These are phyloP conservation scores for Chaetodon auriga DNA, from an alignment of 2,113 vertebrate genomes.

Conservation along the genomic window DNA sequence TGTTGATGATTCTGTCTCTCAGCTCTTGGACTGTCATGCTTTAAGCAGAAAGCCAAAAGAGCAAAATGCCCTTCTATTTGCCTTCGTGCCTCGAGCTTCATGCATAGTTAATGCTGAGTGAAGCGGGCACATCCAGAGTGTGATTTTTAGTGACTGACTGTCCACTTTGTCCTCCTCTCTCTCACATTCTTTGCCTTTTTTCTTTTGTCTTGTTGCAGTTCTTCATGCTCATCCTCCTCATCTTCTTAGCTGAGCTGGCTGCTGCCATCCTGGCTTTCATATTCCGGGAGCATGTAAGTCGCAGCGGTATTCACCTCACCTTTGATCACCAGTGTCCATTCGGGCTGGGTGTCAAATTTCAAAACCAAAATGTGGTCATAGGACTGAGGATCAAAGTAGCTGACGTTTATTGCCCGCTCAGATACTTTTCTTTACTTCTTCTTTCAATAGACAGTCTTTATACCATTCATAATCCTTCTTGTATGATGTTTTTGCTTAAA, in stretches of 20 bases:
- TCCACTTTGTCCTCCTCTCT: constrained; percentile 25
- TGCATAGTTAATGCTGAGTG: constrained; percentile 73
- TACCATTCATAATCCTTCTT: not conserved
- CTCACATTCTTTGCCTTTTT: constrained; percentile 7
- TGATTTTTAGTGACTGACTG: constrained; percentile 53
- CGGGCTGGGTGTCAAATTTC: constrained; percentile 3
- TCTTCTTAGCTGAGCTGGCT: constrained; percentile 95
- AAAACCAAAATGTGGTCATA: not conserved
- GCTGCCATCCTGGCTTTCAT: constrained; percentile 95
- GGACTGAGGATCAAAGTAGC: not conserved
- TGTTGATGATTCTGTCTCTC: constrained; percentile 51
- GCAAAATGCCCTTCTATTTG: constrained; percentile 47
- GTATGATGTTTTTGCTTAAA: too few species aligned
- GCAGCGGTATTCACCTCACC: not conserved
- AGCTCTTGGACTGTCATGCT: constrained; percentile 34
- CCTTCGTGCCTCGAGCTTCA: constrained; percentile 37
- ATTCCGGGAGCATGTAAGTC: constrained; percentile 94
- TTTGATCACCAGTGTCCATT: constrained; percentile 19
- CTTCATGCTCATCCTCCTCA: constrained; percentile 96
- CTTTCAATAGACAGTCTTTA: not conserved
- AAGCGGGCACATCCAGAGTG: constrained; percentile 41
- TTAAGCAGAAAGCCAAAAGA: constrained; percentile 50
- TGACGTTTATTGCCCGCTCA: not conserved
- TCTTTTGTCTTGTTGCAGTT: constrained; percentile 85
- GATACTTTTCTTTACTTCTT: not conserved